Evolutionary conservation across 2,888 invertebrate species (phyloP), one percentile per base, ranked within the genome.

Genomic region (Antheraea yamamai): DNA sequence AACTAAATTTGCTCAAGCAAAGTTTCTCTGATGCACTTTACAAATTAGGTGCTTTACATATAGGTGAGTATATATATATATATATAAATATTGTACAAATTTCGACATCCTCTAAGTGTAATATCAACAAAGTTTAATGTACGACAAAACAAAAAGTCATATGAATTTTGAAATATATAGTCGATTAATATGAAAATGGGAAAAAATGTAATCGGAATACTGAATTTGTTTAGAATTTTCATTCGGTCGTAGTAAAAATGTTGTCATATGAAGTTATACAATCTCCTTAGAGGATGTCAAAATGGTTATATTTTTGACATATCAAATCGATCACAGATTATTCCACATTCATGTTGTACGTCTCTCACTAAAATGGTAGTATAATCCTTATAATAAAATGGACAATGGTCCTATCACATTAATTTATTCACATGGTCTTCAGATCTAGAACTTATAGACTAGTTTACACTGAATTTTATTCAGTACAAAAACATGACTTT

Each of bases 381-480:
- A 55, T 66, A 0, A 3, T 70, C 39, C 70, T 70, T 70, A 20
- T 70, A 70, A 70, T 39, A 70, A 70, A 35, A 12, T 3, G 70
- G 70, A 39, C 70, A n/a, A n/a, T 20, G 20, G 70, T 70, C 70
- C 70, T 70, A 70, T 70, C 70, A 70, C 70, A 70, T 70, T 39
- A 39, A 70, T n/a, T 39, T n/a, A 39, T 70, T 70, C 39, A 70
- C 70, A 70, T 39, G 20, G 8, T 70, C 39, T 39, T 39, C 39
- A 70, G 39, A 70, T 39, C 39, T 70, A 66, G 16, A 66, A 39
- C n/a, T 39, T 70, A 39, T 20, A 8, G 35, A 70, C 70, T 70
- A 70, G 39, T 39, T 39, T 39, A 70, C 20, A 68, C 30, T 30
- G 6, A 30, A 68, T 18, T 30, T 30, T 35, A 30, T 68, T 61